Conservation (phyloP, 1,140 invertebrate species). For the Formica exsecta region DNA sequence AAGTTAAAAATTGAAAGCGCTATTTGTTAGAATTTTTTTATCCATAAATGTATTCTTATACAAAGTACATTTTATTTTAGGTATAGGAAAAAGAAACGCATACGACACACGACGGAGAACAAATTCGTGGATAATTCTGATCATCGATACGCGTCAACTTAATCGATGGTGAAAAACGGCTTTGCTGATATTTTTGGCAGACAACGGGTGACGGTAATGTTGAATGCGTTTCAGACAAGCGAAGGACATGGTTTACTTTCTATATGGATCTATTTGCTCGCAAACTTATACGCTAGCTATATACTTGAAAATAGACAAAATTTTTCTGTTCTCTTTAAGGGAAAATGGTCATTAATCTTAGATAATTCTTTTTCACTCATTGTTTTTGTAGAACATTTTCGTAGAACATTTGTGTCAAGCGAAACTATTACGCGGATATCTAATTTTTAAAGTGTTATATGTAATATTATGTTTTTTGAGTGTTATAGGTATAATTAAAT, state of each 20-base stretch:
- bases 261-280: conserved; percentile 25
- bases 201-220: conserved; percentile 36
- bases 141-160: conserved; percentile 34
- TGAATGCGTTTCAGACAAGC: conserved; percentile 29
- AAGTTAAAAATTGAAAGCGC: background rate
- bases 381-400: conserved; percentile 30
- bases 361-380: conserved; percentile 22
- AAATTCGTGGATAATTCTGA: conserved; percentile 5
- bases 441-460: background rate
- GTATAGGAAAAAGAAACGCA: background rate
- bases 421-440: conserved; percentile 6
- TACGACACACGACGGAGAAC: background rate
- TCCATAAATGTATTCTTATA: background rate
- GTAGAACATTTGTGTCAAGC: background rate
- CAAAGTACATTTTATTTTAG: background rate
- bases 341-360: conserved; percentile 43
- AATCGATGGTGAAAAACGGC: conserved; percentile 41
- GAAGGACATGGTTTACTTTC: conserved; percentile 15
- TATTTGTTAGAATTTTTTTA: background rate
- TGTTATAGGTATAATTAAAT: background rate
- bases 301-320: conserved; percentile 6
- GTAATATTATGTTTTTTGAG: conserved; percentile 6
- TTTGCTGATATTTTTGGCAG: conserved; percentile 39
- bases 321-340: background rate
- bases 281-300: conserved; percentile 5